These are phyloP conservation scores for Drosophila novamexicana DNA, from an alignment of 1,140 invertebrate species.

Conservation along the genomic window DNA sequence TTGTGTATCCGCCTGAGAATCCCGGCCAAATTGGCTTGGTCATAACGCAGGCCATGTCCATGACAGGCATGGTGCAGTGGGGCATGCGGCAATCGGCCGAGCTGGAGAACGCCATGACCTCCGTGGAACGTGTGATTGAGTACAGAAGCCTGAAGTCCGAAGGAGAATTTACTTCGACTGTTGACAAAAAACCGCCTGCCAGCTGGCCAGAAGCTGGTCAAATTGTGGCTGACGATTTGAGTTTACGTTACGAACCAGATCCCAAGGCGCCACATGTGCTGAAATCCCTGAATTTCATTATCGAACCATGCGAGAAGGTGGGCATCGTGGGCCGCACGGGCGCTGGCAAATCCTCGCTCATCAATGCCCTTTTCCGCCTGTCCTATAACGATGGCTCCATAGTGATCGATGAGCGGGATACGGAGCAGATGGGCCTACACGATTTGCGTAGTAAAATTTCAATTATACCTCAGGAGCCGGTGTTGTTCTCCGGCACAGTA, in stretches of 20 bases:
- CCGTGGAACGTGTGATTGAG: slow-evolving; percentile 92
- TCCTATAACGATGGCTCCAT: slow-evolving; percentile 86
- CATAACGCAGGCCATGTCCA: slow-evolving; percentile 91
- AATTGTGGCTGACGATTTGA: slow-evolving; percentile 89
- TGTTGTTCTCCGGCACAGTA: slow-evolving; percentile 87
- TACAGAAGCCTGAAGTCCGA: slow-evolving; percentile 90
- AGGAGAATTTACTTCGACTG: slow-evolving; percentile 85
- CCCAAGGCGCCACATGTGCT: slow-evolving; percentile 86
- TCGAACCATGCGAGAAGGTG: slow-evolving; percentile 85
- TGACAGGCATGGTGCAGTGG: slow-evolving; percentile 90
- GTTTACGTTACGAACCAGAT: slow-evolving; percentile 85
- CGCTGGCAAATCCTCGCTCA: slow-evolving; percentile 92
- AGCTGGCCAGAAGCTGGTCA: slow-evolving; percentile 90
- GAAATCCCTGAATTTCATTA: slow-evolving; percentile 87
- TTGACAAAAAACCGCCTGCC: slow-evolving; percentile 87
- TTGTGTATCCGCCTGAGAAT: slow-evolving; percentile 85
- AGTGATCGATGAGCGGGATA: slow-evolving; percentile 87
- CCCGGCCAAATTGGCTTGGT: slow-evolving; percentile 91
- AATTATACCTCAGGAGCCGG: slow-evolving; percentile 90
- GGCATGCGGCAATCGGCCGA: slow-evolving; percentile 88
- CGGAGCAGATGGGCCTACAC: slow-evolving; percentile 85
- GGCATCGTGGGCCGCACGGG: slow-evolving; percentile 92
- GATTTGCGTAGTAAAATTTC: slow-evolving; percentile 86
- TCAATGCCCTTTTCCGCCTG: slow-evolving; percentile 88
- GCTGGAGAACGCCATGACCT: slow-evolving; percentile 90